Evolutionary conservation across 1,140 invertebrate species (phyloP), one percentile per base, ranked within the genome.

Genomic region (Calycopis cecrops): DNA sequence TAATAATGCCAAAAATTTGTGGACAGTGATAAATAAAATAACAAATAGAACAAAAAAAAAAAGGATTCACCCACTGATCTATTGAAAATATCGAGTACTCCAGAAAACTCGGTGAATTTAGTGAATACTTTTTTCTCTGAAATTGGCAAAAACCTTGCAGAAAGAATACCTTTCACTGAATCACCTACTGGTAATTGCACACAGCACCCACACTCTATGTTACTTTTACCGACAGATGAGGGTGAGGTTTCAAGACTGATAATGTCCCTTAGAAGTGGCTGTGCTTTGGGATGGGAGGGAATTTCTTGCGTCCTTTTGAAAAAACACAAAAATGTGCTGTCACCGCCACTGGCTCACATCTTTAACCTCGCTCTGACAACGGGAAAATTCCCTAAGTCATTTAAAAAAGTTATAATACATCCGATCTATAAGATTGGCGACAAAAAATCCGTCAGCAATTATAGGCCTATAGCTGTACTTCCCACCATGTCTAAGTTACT

Each of bases 201-300:
- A 3, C 12, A 9, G 8, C n/a, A 12, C 9, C 9, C 42, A 16
- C n/a, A 47, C 4, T 54, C 52, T 9, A 35, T 54, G 18, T 17
- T 44, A 47, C 16, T 54, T 12, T 33, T 54, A 14, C 42, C n/a
- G n/a, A n/a, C n/a, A n/a, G n/a, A n/a, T n/a, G n/a, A n/a, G n/a
- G n/a, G n/a, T n/a, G n/a, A n/a, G 16, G 17, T 54, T 4, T 14
- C 10, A 34, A 14, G 7, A 4, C 12, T 51, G 33, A 4, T 57
- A 42, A 51, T 33, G 35, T 42, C 48, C 6, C 48, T 57, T 28
- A 17, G 55, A 16, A 54, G 18, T 47, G 10, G 34, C 9, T 35
- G 33, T 42, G 55, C 52, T 37, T 37, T 54, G 9, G 55, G 48
- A 7, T 56, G 57, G 44, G 57, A 59, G 47, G 35, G 21, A 4